A percentile compares a stretch with the other conserved stretches of the same genome.
Evolutionary conservation across 2,888 invertebrate genomes (phyloP).

Genomic region (Pristionchus japonicus): DNA sequence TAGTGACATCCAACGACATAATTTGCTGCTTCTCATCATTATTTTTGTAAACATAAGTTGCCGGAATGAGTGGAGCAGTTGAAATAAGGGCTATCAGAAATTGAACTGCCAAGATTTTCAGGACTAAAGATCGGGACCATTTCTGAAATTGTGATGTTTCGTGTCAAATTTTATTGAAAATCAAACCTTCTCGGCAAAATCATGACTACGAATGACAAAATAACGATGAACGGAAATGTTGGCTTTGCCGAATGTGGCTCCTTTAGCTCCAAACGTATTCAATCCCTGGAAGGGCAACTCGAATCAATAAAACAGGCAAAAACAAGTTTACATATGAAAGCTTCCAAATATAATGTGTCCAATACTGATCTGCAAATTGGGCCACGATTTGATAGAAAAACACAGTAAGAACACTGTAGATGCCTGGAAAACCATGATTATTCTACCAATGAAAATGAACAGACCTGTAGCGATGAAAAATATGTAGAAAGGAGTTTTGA

Average conservation of each 20-base stretch:
- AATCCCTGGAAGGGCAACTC: neutral
- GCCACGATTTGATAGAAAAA: neutral
- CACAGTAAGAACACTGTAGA: neutral
- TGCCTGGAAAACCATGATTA: neutral
- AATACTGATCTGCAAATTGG: neutral
- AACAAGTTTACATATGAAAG: neutral
- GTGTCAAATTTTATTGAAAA: neutral
- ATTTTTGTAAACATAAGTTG: neutral
- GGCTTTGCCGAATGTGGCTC: neutral
- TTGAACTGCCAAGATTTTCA: neutral
- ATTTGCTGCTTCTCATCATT: neutral
- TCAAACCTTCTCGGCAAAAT: neutral
- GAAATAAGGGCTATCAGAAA: neutral
- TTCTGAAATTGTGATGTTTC: neutral
- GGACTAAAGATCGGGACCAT: neutral
- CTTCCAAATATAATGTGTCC: neutral
- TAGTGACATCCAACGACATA: neutral
- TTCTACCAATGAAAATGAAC: neutral
- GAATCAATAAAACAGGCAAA: neutral
- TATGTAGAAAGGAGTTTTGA: neutral
- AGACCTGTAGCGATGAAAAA: neutral
- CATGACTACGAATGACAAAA: neutral
- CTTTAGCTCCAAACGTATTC: neutral
- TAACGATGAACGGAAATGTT: neutral
- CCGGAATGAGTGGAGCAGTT: neutral